Evolutionary conservation across 2,797 vertebrate genomes (phyloP).

Genomic region (Rhabdomys pumilio): DNA sequence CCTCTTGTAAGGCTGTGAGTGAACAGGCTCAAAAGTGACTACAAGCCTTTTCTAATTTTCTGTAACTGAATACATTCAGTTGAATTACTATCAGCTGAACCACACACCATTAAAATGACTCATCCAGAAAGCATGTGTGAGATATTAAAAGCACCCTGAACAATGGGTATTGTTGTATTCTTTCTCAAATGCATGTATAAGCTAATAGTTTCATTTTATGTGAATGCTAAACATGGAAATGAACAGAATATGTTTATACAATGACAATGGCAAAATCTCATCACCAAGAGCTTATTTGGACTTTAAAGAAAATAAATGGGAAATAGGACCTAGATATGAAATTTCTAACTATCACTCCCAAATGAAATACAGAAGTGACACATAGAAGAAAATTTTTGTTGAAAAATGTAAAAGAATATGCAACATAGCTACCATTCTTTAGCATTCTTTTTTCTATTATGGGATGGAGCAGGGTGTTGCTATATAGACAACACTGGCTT

Average conservation of each 20-base stretch:
- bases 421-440: background rate
- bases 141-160: constrained; percentile 53
- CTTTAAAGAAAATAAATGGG: constrained; percentile 59
- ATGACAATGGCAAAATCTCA: constrained; percentile 44
- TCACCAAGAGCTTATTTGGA: constrained; percentile 33
- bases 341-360: background rate
- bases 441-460: background rate
- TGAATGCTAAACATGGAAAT: constrained; percentile 28
- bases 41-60: constrained; percentile 50
- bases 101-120: constrained; percentile 55
- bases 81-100: constrained; percentile 65
- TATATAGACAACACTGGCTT: background rate
- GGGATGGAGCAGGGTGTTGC: background rate
- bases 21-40: constrained; percentile 35
- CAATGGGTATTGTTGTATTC: constrained; percentile 45
- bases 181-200: constrained; percentile 65
- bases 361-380: constrained; percentile 21
- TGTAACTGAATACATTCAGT: constrained; percentile 64
- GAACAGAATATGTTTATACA: constrained; percentile 65
- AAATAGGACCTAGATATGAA: constrained; percentile 51
- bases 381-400: background rate
- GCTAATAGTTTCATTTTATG: constrained; percentile 70
- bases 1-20: constrained; percentile 24
- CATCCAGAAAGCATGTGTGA: constrained; percentile 57
- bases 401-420: constrained; percentile 15